Evolutionary conservation across 2,888 invertebrate genomes (phyloP).

Genomic region (Antheraea yamamai): DNA sequence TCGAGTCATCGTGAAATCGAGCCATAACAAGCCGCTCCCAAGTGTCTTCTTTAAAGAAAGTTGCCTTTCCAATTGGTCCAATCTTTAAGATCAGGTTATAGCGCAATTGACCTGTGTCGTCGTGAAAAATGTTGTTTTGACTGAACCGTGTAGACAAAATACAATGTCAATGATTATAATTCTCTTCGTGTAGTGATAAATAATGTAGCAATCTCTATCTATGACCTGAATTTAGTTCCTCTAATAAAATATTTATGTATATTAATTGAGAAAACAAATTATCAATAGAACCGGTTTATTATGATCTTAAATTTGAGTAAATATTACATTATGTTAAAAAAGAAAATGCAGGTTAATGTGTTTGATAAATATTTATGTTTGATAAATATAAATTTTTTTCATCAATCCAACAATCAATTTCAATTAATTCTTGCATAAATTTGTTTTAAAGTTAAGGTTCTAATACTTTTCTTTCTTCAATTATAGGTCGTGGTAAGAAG

Average conservation of each 20-base stretch:
- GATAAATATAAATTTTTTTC: too few species aligned
- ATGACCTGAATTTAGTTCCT: not conserved
- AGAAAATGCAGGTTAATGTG: not conserved
- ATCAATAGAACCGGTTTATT: not conserved
- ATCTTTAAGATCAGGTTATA: conserved; percentile 19
- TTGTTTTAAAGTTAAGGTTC: not conserved
- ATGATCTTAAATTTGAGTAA: not conserved
- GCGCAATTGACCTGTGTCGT: conserved; percentile 7
- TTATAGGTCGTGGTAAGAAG: conserved; percentile 89
- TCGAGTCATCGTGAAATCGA: conserved; percentile 75
- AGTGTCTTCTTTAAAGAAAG: conserved; percentile 58
- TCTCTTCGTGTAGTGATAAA: not conserved
- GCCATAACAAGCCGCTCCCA: conserved; percentile 55
- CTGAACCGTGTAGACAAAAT: not conserved
- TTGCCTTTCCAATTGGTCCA: conserved; percentile 54
- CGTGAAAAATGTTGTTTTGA: not conserved
- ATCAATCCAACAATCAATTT: too few species aligned
- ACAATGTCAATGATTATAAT: not conserved
- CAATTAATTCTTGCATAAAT: not conserved
- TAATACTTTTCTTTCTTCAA: not conserved
- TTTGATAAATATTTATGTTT: too few species aligned
- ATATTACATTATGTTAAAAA: not conserved
- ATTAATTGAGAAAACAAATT: not conserved
- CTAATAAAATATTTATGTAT: not conserved
- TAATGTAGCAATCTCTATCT: not conserved